Percentiles rank a stretch among this genome's conserved stretches.
Evolutionary conservation across 2,113 vertebrate species (phyloP).

Genomic region (Protomyctophum bolini): DNA sequence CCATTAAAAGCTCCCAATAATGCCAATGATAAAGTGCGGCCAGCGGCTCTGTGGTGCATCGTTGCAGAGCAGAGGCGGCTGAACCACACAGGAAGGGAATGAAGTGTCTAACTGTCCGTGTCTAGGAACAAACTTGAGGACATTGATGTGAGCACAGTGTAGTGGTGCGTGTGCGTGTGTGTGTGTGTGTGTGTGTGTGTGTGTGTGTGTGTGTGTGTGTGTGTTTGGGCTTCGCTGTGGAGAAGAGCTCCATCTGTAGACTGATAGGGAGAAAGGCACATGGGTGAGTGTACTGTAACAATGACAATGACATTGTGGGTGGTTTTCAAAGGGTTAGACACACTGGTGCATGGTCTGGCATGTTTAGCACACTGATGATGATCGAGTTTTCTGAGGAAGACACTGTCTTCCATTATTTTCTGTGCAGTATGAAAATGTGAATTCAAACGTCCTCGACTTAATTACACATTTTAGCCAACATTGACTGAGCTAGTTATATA

Average conservation of each 20-base stretch:
- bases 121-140: conserved; percentile 52
- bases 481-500: too few species aligned
- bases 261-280: conserved; percentile 4
- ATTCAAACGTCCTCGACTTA: too few species aligned
- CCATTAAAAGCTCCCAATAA: conserved; percentile 66
- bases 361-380: too few species aligned
- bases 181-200: conserved; percentile 17
- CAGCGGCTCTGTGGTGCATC: conserved; percentile 36
- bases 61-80: conserved; percentile 20
- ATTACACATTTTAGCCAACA: too few species aligned
- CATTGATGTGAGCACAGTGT: conserved; percentile 54
- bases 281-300: background rate
- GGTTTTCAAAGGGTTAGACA: too few species aligned
- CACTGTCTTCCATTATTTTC: too few species aligned
- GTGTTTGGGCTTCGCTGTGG: conserved; percentile 53
- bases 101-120: conserved; percentile 28
- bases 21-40: conserved; percentile 65
- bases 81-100: conserved; percentile 31
- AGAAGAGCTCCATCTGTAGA: conserved; percentile 64
- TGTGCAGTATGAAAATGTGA: too few species aligned
- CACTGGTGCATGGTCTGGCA: too few species aligned
- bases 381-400: too few species aligned
- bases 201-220: background rate
- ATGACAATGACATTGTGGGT: too few species aligned
- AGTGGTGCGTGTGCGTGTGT: conserved; percentile 12